phyloP scores from a whole-genome alignment of 2,113 vertebrate genomes.

The Cyprinodon variegatus region DNA sequence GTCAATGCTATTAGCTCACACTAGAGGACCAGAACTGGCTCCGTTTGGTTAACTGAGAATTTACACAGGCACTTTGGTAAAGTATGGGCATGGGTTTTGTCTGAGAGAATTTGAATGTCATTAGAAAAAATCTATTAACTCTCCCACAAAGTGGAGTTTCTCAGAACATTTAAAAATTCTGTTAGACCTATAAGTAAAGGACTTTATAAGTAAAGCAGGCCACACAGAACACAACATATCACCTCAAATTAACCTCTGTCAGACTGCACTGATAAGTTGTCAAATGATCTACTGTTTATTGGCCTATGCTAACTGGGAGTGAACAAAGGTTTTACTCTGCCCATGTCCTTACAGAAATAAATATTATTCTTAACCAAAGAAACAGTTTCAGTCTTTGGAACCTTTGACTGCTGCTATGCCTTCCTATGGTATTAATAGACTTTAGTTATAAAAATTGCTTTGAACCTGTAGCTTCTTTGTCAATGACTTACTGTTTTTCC shows the following conservation, averaged over 20 bases:
- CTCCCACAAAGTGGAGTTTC: no score
- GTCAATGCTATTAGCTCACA: no score
- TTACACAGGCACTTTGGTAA: no score
- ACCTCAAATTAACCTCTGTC: not conserved
- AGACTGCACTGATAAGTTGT: not conserved
- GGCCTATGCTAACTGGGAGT: not conserved
- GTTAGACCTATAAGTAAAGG: not conserved
- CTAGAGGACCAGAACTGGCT: no score
- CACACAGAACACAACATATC: no score
- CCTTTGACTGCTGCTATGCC: no score
- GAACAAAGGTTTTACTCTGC: no score
- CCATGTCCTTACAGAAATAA: no score
- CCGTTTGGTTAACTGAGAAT: no score
- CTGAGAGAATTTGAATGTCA: no score
- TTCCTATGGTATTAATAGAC: not conserved
- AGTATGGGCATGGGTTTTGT: no score
- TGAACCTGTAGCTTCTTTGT: not conserved
- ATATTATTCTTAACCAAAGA: not conserved
- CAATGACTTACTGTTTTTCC: not conserved
- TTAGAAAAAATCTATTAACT: no score
- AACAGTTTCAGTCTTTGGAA: not conserved
- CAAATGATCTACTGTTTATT: not conserved
- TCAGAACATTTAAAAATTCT: not conserved
- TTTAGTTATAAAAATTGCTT: not conserved
- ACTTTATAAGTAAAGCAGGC: not conserved